A percentile compares a stretch with the other conserved stretches of the same genome.
These are phyloP conservation scores for Eulemur macaco DNA, from an alignment of 2,113 vertebrate species.

Conservation along the genomic window DNA sequence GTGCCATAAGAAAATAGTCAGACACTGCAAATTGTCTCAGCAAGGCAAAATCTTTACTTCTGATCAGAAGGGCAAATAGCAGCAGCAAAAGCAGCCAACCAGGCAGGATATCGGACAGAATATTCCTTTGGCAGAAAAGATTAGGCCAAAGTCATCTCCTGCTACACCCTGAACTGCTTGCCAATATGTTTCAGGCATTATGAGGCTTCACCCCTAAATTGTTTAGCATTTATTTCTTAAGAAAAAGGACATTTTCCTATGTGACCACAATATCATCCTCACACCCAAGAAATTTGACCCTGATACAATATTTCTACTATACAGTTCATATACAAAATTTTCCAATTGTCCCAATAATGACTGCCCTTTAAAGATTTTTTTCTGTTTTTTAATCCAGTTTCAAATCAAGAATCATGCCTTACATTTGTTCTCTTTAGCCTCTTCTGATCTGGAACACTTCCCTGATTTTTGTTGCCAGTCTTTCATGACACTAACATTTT, in stretches of 20 bases:
- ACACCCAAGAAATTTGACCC: background rate
- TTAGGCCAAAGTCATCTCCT: no score
- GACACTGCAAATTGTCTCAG: no score
- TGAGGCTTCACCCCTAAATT: background rate
- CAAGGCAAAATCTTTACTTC: no score
- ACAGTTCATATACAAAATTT: background rate
- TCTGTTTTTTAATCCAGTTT: background rate
- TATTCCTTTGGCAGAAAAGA: no score
- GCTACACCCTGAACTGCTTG: background rate
- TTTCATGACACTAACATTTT: background rate
- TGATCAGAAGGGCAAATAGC: no score
- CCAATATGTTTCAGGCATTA: background rate
- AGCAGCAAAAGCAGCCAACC: no score
- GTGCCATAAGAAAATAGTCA: no score
- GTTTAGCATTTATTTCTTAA: slow-evolving; percentile 30
- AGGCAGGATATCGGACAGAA: no score
- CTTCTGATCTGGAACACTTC: background rate
- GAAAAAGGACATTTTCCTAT: background rate
- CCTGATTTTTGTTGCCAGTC: background rate
- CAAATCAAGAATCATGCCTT: background rate
- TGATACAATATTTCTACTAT: background rate
- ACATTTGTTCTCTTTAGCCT: background rate
- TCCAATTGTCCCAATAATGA: background rate
- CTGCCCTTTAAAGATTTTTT: background rate
- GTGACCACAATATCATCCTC: background rate